Percentiles rank a stretch among this genome's conserved stretches.
phyloP scores from a whole-genome alignment of 2,888 invertebrate genomes.

The Mactromeris polynyma region DNA sequence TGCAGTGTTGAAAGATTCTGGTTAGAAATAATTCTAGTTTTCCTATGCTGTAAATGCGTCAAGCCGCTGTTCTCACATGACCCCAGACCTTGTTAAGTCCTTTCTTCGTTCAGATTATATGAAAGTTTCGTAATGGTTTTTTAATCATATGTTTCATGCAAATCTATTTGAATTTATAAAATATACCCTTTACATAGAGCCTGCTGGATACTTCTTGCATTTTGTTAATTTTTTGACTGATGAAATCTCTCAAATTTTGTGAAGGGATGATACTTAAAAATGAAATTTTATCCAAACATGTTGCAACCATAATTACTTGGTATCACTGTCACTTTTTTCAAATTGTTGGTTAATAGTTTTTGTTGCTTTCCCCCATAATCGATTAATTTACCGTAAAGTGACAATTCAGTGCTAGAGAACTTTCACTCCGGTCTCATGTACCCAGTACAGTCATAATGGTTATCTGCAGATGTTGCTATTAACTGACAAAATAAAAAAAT shows the following conservation, averaged over 20 bases:
- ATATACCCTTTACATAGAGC: constrained; percentile 1
- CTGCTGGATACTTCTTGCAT: neutral
- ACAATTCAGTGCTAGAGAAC: neutral
- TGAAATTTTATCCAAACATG: constrained; percentile 17
- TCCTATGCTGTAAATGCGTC: neutral
- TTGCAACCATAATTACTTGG: constrained; percentile 3
- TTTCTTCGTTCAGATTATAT: neutral
- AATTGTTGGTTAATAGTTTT: neutral
- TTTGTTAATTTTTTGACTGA: neutral
- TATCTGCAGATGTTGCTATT: constrained; percentile 10
- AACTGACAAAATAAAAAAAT: constrained; percentile 13
- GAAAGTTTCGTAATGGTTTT: neutral
- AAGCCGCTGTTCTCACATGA: neutral
- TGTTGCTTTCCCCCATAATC: neutral
- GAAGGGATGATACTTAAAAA: neutral
- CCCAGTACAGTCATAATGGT: neutral
- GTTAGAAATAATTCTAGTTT: too few relatives aligned
- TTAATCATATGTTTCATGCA: neutral
- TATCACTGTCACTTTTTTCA: neutral
- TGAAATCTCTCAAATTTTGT: constrained; percentile 1
- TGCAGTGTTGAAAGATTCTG: too few relatives aligned
- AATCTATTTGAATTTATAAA: constrained; percentile 5
- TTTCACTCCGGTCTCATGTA: neutral
- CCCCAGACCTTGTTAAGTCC: neutral
- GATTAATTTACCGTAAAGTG: constrained; percentile 20